Percentiles rank a stretch among this genome's conserved stretches.
Conservation (phyloP, 2,113 vertebrate genomes). For the Grammomys surdaster region DNA sequence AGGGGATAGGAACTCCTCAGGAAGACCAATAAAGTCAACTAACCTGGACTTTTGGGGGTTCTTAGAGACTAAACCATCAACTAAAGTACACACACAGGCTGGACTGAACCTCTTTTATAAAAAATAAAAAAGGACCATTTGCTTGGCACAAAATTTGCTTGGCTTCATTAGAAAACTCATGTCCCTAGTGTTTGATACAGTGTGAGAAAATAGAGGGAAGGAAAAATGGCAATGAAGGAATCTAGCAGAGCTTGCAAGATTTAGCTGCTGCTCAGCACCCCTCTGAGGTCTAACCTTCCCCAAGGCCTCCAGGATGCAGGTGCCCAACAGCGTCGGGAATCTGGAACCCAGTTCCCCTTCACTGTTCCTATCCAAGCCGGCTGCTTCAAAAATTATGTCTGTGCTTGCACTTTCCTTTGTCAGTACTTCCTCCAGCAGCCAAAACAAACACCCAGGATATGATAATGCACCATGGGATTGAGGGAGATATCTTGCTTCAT, state of each 20-base stretch:
- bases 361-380: neutral
- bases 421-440: slow-evolving; percentile 73
- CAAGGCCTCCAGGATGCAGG: neutral
- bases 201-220: neutral
- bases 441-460: slow-evolving; percentile 70
- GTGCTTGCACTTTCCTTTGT: slow-evolving; percentile 70
- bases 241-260: neutral
- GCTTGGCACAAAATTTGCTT: neutral
- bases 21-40: too few relatives aligned
- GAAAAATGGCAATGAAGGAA: neutral
- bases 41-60: too few relatives aligned
- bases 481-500: slow-evolving; percentile 18
- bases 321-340: neutral
- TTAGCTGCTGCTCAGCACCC: too few relatives aligned
- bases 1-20: too few relatives aligned
- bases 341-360: slow-evolving; percentile 36
- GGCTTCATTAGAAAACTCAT: neutral
- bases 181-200: too few relatives aligned
- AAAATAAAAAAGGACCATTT: neutral
- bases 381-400: slow-evolving; percentile 71
- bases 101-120: neutral
- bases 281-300: neutral
- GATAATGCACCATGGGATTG: neutral
- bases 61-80: too few relatives aligned
- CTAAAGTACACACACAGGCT: too few relatives aligned